phyloP scores from a whole-genome alignment of 2,113 vertebrate species.

The Todiramphus saurophagus region DNA sequence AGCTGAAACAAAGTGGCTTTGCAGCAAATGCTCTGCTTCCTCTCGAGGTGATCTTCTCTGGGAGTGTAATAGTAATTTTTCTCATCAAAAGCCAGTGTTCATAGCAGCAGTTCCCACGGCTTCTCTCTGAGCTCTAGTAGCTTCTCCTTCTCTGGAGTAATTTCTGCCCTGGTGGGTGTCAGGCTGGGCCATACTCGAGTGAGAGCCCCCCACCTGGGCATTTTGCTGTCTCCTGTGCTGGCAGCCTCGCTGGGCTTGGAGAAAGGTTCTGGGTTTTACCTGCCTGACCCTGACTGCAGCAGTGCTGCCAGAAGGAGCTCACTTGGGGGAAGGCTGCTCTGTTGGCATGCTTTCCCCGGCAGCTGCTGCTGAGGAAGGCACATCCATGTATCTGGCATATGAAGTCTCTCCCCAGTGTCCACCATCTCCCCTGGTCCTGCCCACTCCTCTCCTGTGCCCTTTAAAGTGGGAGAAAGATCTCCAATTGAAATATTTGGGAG shows the following conservation, averaged over 20 bases:
- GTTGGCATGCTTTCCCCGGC: accelerated
- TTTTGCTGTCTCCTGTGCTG: neutral
- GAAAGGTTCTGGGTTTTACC: neutral
- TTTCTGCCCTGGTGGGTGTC: accelerated
- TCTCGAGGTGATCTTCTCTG: neutral
- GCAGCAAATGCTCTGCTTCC: neutral
- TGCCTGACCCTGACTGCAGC: accelerated
- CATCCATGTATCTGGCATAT: neutral
- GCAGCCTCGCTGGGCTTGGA: neutral
- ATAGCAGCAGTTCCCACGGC: neutral
- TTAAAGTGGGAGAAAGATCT: neutral
- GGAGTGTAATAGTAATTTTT: neutral
- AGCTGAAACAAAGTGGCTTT: constrained; percentile 1
- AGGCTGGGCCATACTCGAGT: accelerated
- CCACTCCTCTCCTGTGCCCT: neutral
- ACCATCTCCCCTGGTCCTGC: neutral
- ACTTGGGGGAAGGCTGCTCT: neutral
- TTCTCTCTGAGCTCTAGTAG: neutral
- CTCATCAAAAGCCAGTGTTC: neutral
- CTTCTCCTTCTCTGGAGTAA: neutral
- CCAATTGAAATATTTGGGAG: neutral
- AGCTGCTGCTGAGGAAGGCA: neutral
- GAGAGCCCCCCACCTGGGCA: neutral
- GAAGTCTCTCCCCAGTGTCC: neutral
- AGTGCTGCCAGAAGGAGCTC: neutral